These are phyloP conservation scores for Eumacrocentrus americanus DNA, from an alignment of 2,888 invertebrate genomes.

Conservation along the genomic window DNA sequence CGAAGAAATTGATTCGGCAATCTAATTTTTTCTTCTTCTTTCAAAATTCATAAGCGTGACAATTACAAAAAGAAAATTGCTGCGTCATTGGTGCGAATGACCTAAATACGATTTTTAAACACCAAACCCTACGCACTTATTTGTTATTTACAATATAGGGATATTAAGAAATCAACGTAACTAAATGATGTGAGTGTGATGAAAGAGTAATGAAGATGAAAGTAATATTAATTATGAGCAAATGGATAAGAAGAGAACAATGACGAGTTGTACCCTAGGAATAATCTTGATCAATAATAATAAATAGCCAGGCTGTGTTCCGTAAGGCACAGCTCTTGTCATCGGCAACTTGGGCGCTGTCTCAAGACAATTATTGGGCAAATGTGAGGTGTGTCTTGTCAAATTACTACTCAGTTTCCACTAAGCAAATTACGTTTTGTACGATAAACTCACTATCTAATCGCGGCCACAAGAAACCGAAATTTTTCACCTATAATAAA, in stretches of 20 bases:
- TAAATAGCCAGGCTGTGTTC: constrained; percentile 43
- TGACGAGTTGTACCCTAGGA: constrained; percentile 20
- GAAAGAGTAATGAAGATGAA: neutral
- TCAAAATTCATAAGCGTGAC: too few relatives aligned
- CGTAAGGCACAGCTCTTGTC: constrained; percentile 34
- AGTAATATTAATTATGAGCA: neutral
- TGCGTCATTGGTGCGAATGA: neutral
- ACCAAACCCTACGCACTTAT: neutral
- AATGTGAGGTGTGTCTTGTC: neutral
- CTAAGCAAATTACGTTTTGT: neutral
- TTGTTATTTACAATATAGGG: neutral
- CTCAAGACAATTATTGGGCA: neutral
- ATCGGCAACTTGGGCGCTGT: neutral
- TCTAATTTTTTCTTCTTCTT: too few relatives aligned
- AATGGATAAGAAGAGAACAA: neutral
- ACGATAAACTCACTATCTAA: neutral
- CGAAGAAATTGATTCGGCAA: neutral
- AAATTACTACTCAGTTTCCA: neutral
- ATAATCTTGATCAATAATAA: constrained; percentile 28
- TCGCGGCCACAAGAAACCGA: neutral
- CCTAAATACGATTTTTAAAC: neutral
- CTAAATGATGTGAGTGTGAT: neutral
- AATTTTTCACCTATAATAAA: neutral
- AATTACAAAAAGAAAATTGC: neutral
- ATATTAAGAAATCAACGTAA: neutral